Conservation (phyloP, 2,113 vertebrate genomes). For the Petroica traversi region DNA sequence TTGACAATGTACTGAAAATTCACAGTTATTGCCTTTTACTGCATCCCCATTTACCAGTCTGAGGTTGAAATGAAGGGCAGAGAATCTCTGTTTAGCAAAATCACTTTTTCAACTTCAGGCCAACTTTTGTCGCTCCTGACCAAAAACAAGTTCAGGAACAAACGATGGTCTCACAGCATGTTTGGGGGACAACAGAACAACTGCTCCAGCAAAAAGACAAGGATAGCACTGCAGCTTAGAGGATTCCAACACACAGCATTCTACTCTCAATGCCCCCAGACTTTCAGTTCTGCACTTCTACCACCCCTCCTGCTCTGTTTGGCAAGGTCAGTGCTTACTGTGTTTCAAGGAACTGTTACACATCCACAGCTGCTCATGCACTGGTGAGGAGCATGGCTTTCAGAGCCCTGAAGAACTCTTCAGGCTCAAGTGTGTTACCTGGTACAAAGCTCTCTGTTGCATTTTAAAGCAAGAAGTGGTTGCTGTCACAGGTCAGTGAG, state of each 20-base stretch:
- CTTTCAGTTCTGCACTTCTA: neutral
- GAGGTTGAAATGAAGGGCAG: neutral
- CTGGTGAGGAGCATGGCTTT: neutral
- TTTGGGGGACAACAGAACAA: neutral
- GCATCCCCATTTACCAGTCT: neutral
- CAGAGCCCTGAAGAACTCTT: neutral
- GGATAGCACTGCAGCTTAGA: neutral
- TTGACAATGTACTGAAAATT: neutral
- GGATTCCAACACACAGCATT: neutral
- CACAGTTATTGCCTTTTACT: neutral
- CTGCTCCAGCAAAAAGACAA: neutral
- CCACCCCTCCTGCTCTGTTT: neutral
- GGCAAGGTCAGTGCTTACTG: neutral
- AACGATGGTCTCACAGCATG: fast-evolving
- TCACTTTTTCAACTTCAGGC: neutral
- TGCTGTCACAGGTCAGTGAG: neutral
- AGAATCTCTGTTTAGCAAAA: neutral
- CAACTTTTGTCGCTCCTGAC: neutral
- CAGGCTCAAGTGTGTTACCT: neutral
- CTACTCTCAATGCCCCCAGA: neutral
- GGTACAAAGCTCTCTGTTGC: neutral
- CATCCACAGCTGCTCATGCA: neutral
- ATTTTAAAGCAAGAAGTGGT: neutral
- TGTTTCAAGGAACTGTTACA: neutral
- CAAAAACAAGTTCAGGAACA: neutral